Evolutionary conservation across 2,797 vertebrate genomes (phyloP), one percentile per base, ranked within the genome.

Genomic region (Microcaecilia unicolor): DNA sequence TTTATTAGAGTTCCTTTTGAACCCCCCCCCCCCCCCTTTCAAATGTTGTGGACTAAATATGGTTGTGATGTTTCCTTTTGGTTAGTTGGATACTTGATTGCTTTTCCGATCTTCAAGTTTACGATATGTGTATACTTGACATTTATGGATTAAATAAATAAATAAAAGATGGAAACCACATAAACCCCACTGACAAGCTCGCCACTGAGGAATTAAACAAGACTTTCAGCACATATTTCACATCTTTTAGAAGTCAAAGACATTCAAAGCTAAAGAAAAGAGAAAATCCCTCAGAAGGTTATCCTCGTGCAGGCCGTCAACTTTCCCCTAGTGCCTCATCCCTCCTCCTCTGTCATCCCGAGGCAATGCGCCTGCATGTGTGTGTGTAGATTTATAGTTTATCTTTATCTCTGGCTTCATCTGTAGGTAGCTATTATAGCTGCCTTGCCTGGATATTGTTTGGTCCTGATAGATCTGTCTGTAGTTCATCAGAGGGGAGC

Each of bases 351-450:
- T 60, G 65, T 63, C 73, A 69, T 70, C 76, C 71, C 34, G 58
- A 47, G 61, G 76, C 73, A 42, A 58, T 61, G 72, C 56, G 72
- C 67, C 78, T 68, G 76, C 78, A 79, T 85, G 81, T 81, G 67
- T 86, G 82, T 74, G 76, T 61, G 48, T 74, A 82, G 86, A 88
- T 92, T 86, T 88, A 86, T 90, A 88, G 87, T 90, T 88, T 89
- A 87, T 93, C 84, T 91, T 91, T 90, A 93, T 96, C 87, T 86
- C 80, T 75, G 76, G 85, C 87, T 93, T 96, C 88, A 91, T 97
- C 90, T 87, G 84, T 85, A 88, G 88, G 81, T 91, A 86, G 87
- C 89, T 88, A 89, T 93, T 92, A 89, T 81, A 87, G 84, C 85
- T 50, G 76, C 83, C 83, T 90, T 60, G 83, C 80, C 78, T 78